Evolutionary conservation across 2,113 vertebrate species (phyloP), one percentile per base, ranked within the genome.

Genomic region (Neogobius melanostomus): DNA sequence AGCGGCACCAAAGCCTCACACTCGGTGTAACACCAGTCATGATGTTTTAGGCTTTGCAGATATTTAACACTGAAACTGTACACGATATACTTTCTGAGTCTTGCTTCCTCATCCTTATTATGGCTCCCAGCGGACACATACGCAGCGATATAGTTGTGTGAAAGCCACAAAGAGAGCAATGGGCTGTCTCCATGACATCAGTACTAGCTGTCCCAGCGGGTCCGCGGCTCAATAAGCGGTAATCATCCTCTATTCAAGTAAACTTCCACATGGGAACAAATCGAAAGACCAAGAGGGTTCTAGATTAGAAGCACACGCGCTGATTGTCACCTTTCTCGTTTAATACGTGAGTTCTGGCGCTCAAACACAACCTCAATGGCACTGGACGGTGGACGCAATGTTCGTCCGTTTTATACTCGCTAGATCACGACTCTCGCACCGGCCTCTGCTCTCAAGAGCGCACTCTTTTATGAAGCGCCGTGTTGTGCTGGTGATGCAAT

Each of bases 1-100:
- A 93, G 93, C 90, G 93, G 93, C 92, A 94, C 93, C 90, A 93
- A 83, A 93, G 93, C 81, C 88, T 91, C 88, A 87, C 85, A 57
- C 85, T 90, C 76, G 75, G 69, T 7, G 65, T 6, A 16, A 28
- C 66, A 73, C 16, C 21, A 53, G 72, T 64, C 74, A 54, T 9
- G 59, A 56, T 48, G 3, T 68, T 17, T 68, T 5, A 61, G 12
- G 15, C 28, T 59, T 59, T 59, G 49, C 21, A 59, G 21, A 9
- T 16, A 16, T 61, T n/a, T 49, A 61, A 68, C 56, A 36, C 1
- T 60, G 11, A 43, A 42, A 60, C 8, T 60, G 57, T 51, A 51
- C 12, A 51, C 15, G 15, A 12, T 60, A 42, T 60, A 12, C 36
- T 42, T 43, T 60, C 57, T 60, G 57, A 8, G 12, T 43, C 36